These are phyloP conservation scores for Andrena camellia DNA, from an alignment of 2,888 invertebrate genomes.

Conservation along the genomic window DNA sequence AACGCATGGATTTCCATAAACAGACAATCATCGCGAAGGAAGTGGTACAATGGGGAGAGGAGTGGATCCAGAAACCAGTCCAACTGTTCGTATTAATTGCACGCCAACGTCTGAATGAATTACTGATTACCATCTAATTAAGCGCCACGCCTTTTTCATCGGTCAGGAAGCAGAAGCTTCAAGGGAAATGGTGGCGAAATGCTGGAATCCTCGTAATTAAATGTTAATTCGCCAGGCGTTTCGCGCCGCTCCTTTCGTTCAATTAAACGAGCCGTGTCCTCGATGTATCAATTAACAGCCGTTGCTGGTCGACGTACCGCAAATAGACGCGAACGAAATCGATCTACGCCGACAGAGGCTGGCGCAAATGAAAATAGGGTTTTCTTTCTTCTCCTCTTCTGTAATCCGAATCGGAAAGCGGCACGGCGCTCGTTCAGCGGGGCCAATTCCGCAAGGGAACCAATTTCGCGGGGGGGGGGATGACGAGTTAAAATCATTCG, in stretches of 20 bases:
- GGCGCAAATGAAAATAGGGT: conserved; percentile 36
- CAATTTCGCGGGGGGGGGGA: conserved; percentile 7
- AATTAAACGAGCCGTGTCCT: conserved; percentile 36
- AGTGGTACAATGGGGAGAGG: not conserved
- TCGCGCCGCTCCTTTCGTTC: conserved; percentile 23
- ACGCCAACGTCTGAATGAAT: conserved; percentile 18
- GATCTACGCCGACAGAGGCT: conserved; percentile 16
- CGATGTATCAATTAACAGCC: conserved; percentile 48
- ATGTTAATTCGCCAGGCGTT: conserved; percentile 44
- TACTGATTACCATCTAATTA: conserved; percentile 38
- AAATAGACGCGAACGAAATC: conserved; percentile 37
- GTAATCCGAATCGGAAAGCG: conserved; percentile 31
- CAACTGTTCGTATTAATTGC: conserved; percentile 3
- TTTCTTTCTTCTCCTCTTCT: conserved; percentile 21
- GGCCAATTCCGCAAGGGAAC: conserved; percentile 17
- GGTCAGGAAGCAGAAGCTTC: not conserved
- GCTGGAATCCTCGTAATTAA: conserved; percentile 42
- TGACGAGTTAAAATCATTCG: conserved; percentile 24
- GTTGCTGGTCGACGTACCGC: conserved; percentile 4
- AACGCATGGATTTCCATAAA: not conserved
- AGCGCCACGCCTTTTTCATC: not conserved
- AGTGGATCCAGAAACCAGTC: conserved; percentile 2
- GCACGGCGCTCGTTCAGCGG: conserved; percentile 16
- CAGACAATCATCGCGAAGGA: not conserved
- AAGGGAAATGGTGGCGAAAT: not conserved